Evolutionary conservation across 2,888 invertebrate species (phyloP), one percentile per base, ranked within the genome.

Genomic region (Altica lythri): DNA sequence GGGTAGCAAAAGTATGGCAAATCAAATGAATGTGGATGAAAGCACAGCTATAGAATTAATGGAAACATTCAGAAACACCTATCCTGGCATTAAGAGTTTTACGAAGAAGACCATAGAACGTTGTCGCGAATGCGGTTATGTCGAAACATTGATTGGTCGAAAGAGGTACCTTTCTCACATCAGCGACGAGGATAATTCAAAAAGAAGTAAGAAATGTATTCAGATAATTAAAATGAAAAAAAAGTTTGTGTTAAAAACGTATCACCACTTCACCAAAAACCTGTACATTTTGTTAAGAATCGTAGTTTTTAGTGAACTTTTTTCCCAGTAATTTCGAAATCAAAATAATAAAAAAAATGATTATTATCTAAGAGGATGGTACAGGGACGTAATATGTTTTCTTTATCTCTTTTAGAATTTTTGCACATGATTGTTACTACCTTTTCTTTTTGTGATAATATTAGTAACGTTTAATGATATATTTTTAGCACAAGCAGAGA

Each of bases 61-160:
- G 72, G 84, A 88, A 52, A 85, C 85, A 44, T 97, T 95, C 75
- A 89, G 90, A 77, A 83, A 82, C 69, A 82, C 85, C 0, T 92
- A 89, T 73, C 85, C 88, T 0, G 82, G 83, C 10, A 85, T 96
- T 57, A 80, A 81, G 64, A 75, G 76, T 52, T 96, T 82, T 74
- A 76, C 86, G 1, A 73, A 77, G 17, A 71, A 75, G 6, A 80
- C 80, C 2, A 75, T 73, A 13, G 61, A 85, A 12, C 79, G 82
- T 35, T 93, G 93, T 64, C 79, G 81, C 56, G 74, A 79, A 55
- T 79, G 81, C 32, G 94, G 92, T 5, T 95, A 86, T 70, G 88
- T 97, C 8, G 86, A 89, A 74, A 97, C 97, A 0, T 77, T 97
- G 14, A 81, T 83, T 55, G 89, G 89, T 10, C 81, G 96, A 8